Percentiles rank a stretch among this genome's conserved stretches.
phyloP scores from a whole-genome alignment of 2,797 vertebrate species.

The Anableps anableps region DNA sequence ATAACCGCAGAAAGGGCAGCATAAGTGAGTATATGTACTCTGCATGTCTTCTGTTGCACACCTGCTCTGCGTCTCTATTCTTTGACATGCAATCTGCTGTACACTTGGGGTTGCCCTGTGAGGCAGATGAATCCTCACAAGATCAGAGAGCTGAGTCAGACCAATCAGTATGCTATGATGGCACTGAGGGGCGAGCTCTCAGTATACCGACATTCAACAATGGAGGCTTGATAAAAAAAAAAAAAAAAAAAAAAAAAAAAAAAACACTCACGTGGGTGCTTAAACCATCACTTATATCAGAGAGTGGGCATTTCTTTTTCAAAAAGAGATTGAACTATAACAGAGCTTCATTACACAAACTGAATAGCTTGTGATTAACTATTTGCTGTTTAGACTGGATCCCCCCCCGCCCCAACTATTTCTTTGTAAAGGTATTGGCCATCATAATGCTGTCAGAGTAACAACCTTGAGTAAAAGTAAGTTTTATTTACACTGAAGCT shows the following conservation, averaged over 20 bases:
- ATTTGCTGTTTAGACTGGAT: too few relatives aligned
- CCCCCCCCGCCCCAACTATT: too few relatives aligned
- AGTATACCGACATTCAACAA: not conserved
- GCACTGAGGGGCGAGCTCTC: not conserved
- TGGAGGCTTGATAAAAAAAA: not conserved
- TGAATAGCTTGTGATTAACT: too few relatives aligned
- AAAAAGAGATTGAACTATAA: not conserved
- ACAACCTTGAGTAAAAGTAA: too few relatives aligned
- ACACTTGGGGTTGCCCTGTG: not conserved
- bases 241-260: not conserved
- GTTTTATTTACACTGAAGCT: too few relatives aligned
- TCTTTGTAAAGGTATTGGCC: too few relatives aligned
- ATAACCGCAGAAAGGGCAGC: not conserved
- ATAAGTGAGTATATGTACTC: not conserved
- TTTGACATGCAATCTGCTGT: not conserved
- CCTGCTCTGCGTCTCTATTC: not conserved
- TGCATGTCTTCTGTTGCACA: not conserved
- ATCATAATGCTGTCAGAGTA: too few relatives aligned
- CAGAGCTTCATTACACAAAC: not conserved
- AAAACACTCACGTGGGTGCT: not conserved
- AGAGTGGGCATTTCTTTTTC: not conserved
- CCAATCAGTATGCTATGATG: not conserved
- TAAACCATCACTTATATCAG: not conserved
- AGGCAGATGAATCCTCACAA: not conserved
- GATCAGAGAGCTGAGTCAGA: constrained; percentile 13